phyloP scores from a whole-genome alignment of 2,113 vertebrate genomes.

The Ranitomeya imitator region DNA sequence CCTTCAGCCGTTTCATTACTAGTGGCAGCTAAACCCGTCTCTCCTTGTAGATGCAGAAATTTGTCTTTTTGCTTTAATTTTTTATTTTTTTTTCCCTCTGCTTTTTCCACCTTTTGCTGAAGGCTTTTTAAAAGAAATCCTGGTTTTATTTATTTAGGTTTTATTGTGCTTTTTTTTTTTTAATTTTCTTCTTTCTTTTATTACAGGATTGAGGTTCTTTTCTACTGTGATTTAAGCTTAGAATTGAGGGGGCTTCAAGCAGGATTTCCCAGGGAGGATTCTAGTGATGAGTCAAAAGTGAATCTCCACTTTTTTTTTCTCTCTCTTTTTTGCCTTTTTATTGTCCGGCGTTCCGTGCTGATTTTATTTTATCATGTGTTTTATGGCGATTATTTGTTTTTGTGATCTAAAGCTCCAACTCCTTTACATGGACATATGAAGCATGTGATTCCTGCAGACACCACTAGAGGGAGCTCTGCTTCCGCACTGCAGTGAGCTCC shows the following conservation, averaged over 20 bases:
- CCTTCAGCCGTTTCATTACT: background rate
- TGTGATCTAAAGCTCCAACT: background rate
- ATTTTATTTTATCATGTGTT: too few relatives aligned
- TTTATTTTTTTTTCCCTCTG: background rate
- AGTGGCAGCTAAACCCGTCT: conserved; percentile 38
- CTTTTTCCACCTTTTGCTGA: background rate
- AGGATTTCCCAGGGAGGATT: background rate
- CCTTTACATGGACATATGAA: background rate
- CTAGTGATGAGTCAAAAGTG: background rate
- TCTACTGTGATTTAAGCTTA: conserved; percentile 20
- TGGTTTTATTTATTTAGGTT: conserved; percentile 55
- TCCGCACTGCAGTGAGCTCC: background rate
- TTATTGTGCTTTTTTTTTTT: conserved; percentile 46
- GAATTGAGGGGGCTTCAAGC: background rate
- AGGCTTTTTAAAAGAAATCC: background rate
- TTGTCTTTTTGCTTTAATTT: too few relatives aligned
- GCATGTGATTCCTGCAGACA: background rate
- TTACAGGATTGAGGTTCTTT: background rate
- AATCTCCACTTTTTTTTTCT: background rate
- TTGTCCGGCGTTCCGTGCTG: background rate
- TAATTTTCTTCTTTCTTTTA: conserved; percentile 13
- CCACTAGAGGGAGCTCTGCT: background rate
- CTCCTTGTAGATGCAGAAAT: background rate
- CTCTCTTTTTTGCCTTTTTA: background rate
- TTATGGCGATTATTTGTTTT: background rate